phyloP scores from a whole-genome alignment of 2,888 invertebrate species.

The Eristalinus aeneus region DNA sequence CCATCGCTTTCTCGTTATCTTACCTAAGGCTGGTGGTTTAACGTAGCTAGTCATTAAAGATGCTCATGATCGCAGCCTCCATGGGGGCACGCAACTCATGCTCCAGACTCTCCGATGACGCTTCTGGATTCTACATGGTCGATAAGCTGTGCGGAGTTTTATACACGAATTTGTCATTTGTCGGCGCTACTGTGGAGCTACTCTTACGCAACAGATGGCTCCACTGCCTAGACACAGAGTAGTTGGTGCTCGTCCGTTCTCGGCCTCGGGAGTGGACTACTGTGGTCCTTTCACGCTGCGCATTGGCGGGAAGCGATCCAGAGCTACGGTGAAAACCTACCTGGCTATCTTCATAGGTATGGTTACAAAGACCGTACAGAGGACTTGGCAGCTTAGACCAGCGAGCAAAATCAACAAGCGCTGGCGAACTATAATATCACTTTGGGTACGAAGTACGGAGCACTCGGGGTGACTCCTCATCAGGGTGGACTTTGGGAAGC shows the following conservation, averaged over 20 bases:
- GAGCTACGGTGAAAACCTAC: no score
- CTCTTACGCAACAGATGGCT: not conserved
- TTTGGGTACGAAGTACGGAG: no score
- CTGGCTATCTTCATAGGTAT: no score
- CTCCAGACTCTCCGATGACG: slow-evolving; percentile 23
- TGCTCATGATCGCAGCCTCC: not conserved
- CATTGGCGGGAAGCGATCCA: no score
- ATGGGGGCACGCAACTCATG: slow-evolving; percentile 28
- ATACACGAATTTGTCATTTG: no score
- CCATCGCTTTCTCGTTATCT: not conserved
- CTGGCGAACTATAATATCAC: slow-evolving; percentile 3
- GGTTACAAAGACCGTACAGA: no score
- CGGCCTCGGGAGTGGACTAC: not conserved
- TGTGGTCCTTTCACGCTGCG: no score
- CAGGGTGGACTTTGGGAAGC: not conserved
- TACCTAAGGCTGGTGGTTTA: not conserved
- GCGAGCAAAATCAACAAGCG: slow-evolving; percentile 4
- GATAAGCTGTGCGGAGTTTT: no score
- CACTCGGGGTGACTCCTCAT: not conserved
- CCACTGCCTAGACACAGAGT: slow-evolving; percentile 19
- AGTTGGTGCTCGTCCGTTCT: not conserved
- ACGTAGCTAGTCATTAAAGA: not conserved
- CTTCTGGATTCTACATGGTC: no score
- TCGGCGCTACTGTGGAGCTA: no score
- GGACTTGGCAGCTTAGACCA: slow-evolving; percentile 1